Evolutionary conservation across 2,888 invertebrate genomes (phyloP).

Genomic region (Rhamphomyia laevipes): DNA sequence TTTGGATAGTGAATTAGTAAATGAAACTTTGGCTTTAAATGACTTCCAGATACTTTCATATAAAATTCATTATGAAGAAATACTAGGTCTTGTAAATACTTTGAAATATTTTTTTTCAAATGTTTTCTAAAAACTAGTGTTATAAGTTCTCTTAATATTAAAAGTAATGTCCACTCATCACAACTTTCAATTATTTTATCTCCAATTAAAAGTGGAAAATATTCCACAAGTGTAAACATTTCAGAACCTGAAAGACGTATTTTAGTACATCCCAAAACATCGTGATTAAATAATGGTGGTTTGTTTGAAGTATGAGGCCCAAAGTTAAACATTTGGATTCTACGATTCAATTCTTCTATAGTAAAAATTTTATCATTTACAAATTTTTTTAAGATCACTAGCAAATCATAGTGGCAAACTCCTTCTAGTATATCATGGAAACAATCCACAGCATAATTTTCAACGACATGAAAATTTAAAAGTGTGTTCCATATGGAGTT

Average conservation of each 20-base stretch:
- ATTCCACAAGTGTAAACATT: constrained; percentile 9
- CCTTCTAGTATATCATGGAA: constrained; percentile 15
- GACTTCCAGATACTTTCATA: background rate
- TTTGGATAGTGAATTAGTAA: constrained; percentile 3
- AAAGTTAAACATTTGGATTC: constrained; percentile 13
- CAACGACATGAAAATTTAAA: constrained; percentile 9
- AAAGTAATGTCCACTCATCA: constrained; percentile 4
- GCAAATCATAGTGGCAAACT: constrained; percentile 11
- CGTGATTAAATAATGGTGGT: constrained; percentile 7
- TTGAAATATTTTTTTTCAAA: background rate
- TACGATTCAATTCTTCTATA: constrained; percentile 10
- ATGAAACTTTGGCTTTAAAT: background rate
- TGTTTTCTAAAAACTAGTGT: constrained; percentile 1
- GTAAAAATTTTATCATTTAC: constrained; percentile 9
- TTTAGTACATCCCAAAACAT: constrained; percentile 3
- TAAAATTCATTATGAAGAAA: too few species aligned
- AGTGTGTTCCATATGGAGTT: constrained; percentile 10
- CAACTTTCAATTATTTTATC: background rate
- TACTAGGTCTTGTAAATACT: too few species aligned
- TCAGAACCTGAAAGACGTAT: constrained; percentile 9
- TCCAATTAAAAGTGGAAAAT: constrained; percentile 10
- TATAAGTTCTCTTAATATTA: constrained; percentile 2
- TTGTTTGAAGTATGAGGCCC: background rate
- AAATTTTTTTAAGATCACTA: constrained; percentile 8
- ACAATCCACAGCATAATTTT: constrained; percentile 12